Evolutionary conservation across 1,140 invertebrate genomes (phyloP).

Genomic region (Lysiphlebus fabarum): DNA sequence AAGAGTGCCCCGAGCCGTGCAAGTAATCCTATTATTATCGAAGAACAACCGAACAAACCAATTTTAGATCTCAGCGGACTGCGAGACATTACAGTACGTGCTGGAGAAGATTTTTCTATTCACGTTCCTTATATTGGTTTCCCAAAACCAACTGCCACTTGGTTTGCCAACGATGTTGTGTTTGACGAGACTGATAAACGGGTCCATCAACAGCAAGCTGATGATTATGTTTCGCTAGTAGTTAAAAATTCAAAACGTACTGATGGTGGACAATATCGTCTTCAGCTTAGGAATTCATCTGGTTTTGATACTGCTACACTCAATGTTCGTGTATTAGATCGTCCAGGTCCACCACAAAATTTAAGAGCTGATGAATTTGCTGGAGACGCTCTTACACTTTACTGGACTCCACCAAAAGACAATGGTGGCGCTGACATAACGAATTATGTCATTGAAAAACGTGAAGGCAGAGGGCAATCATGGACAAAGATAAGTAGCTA

Average conservation of each 20-base stretch:
- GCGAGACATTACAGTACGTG: slow-evolving; percentile 92
- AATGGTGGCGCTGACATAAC: slow-evolving; percentile 93
- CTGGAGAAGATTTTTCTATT: slow-evolving; percentile 96
- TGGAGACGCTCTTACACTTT: slow-evolving; percentile 90
- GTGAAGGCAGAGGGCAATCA: slow-evolving; percentile 73
- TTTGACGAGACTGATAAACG: slow-evolving; percentile 72
- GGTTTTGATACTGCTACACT: slow-evolving; percentile 92
- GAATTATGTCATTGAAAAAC: slow-evolving; percentile 96
- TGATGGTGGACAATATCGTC: slow-evolving; percentile 88
- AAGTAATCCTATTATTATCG: slow-evolving; percentile 78
- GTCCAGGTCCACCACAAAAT: slow-evolving; percentile 83
- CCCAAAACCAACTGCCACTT: slow-evolving; percentile 89
- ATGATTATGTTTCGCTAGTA: slow-evolving; percentile 84
- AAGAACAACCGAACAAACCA: slow-evolving; percentile 96
- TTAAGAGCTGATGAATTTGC: slow-evolving; percentile 89
- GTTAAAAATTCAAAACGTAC: slow-evolving; percentile 87
- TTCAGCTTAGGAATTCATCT: slow-evolving; percentile 90
- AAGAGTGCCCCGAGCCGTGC: slow-evolving; percentile 88
- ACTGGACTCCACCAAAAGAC: slow-evolving; percentile 94
- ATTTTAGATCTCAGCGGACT: slow-evolving; percentile 88
- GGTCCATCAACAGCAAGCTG: slow-evolving; percentile 79
- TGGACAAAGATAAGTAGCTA: slow-evolving; percentile 93
- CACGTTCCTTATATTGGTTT: slow-evolving; percentile 92
- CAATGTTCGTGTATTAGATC: slow-evolving; percentile 91
- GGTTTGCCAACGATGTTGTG: slow-evolving; percentile 83